Percentiles rank a stretch among this genome's conserved stretches.
phyloP scores from a whole-genome alignment of 2,888 invertebrate genomes.

The Xanthorhoe designata region DNA sequence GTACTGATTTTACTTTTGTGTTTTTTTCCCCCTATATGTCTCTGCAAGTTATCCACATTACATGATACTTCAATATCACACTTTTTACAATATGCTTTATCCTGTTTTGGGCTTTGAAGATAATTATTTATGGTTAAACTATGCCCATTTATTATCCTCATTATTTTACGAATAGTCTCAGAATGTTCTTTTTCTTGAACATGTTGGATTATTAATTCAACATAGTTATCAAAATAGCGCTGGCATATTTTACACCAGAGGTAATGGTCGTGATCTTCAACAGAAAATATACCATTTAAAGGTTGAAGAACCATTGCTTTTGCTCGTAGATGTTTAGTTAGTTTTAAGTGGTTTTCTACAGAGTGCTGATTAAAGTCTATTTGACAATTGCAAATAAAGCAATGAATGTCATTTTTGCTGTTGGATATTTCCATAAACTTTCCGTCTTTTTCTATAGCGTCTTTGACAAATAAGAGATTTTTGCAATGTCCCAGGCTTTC shows the following conservation, averaged over 20 bases:
- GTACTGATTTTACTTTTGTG: slow-evolving; percentile 18
- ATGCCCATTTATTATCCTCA: slow-evolving; percentile 55
- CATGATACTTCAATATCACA: slow-evolving; percentile 58
- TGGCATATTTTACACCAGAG: slow-evolving; percentile 68
- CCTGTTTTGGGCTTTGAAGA: slow-evolving; percentile 57
- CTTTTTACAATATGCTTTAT: slow-evolving; percentile 57
- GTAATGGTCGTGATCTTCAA: slow-evolving; percentile 54
- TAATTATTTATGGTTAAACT: slow-evolving; percentile 60
- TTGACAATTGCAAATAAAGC: slow-evolving; percentile 52
- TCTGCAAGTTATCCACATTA: slow-evolving; percentile 58
- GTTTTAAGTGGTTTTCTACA: slow-evolving; percentile 49
- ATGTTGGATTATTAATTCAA: slow-evolving; percentile 61
- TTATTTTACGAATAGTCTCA: slow-evolving; percentile 50
- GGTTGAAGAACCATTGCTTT: slow-evolving; percentile 61
- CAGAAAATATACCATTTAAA: slow-evolving; percentile 64
- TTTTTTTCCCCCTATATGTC: slow-evolving; percentile 57
- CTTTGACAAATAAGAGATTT: slow-evolving; percentile 42
- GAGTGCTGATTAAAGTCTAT: slow-evolving; percentile 45
- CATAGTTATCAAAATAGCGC: slow-evolving; percentile 60
- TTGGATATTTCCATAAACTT: slow-evolving; percentile 53
- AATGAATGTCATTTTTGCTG: slow-evolving; percentile 41
- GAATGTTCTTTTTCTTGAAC: slow-evolving; percentile 54
- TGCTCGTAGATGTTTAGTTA: slow-evolving; percentile 51
- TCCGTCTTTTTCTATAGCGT: slow-evolving; percentile 53
- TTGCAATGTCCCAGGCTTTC: slow-evolving; percentile 46